Base-by-base conservation (phyloP, 2,113 vertebrate species). In the Cynocephalus volans region DNA sequence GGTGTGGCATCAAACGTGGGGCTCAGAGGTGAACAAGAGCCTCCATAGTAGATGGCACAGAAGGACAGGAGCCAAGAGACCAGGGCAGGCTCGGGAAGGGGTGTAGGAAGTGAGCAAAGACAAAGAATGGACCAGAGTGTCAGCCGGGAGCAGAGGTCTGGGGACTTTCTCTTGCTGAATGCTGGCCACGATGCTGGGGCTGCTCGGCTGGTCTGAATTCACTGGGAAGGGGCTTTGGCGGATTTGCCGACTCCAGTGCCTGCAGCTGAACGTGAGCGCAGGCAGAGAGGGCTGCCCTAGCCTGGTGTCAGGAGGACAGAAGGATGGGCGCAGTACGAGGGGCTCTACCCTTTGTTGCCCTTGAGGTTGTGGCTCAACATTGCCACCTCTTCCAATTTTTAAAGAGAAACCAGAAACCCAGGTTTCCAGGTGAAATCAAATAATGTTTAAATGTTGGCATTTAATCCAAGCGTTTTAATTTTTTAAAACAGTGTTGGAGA, bases 31-130 rank as follows among this genome's bases (percentile, higher is more conserved):
- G 23, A 8, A 8, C 11, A 28, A 33, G 26, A 80, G 15, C 58
- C 56, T 67, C 21, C 24, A 4, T 10, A 45, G 58, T 31, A 62
- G 23, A 8, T 6, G 80, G 4, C 36, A 6, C 1, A 3, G 6
- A 19, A 62, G 18, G 14, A 26, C 41, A n/a, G 21, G 45, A 23
- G 12, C 33, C 33, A 2, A 6, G 17, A 24, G 18, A 8, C 58
- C 6, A 3, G 56, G 24, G 14, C 28, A 62, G n/a, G 73, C 5
- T 50, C 17, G 45, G 26, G 10, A 1, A 5, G 9, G 21, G 15
- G 24, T 24, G 3, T 9, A 31, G 4, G 23, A 4, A 0, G 0
- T 72, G 48, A 52, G 5, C 33, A 23, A 13, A 21, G 33, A 21
- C 15, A 1, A 41, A 45, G 12, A 73, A 8, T 17, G 14, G 12